Conservation (phyloP, 2,797 vertebrate species). For the Cirrhinus molitorella region DNA sequence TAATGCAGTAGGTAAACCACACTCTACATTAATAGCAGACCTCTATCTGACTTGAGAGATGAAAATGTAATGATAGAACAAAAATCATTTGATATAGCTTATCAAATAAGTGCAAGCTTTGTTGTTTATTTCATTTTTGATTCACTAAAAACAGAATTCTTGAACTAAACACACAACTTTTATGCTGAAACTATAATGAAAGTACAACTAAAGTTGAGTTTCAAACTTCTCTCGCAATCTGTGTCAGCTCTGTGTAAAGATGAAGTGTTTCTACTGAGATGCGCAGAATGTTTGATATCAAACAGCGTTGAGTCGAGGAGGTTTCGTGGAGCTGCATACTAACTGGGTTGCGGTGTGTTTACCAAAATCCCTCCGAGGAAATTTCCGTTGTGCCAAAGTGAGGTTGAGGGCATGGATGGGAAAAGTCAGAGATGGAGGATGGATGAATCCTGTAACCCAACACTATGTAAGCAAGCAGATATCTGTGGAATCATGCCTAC, state of each 20-base stretch:
- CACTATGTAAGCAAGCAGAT: slow-evolving; percentile 26
- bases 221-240: not conserved
- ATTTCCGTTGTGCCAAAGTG: slow-evolving; percentile 31
- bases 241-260: slow-evolving; percentile 38
- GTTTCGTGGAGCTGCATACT: slow-evolving; percentile 30
- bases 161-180: not conserved
- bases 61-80: not conserved
- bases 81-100: not conserved
- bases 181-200: slow-evolving; percentile 10
- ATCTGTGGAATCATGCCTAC: slow-evolving; percentile 21
- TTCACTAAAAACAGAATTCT: not conserved
- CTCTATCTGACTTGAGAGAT: not conserved
- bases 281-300: slow-evolving; percentile 51
- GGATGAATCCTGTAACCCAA: slow-evolving; percentile 33
- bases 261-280: slow-evolving; percentile 35
- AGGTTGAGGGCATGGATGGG: slow-evolving; percentile 16
- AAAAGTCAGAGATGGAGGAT: slow-evolving; percentile 25
- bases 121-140: not conserved
- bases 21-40: slow-evolving; percentile 2
- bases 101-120: not conserved
- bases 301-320: slow-evolving; percentile 33
- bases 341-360: slow-evolving; percentile 45
- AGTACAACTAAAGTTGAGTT: slow-evolving; percentile 12
- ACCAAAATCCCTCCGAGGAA: slow-evolving; percentile 41
- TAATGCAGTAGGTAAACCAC: slow-evolving; percentile 18